Conservation (phyloP, 2,888 invertebrate species). For the Eupithecia dodoneata region DNA sequence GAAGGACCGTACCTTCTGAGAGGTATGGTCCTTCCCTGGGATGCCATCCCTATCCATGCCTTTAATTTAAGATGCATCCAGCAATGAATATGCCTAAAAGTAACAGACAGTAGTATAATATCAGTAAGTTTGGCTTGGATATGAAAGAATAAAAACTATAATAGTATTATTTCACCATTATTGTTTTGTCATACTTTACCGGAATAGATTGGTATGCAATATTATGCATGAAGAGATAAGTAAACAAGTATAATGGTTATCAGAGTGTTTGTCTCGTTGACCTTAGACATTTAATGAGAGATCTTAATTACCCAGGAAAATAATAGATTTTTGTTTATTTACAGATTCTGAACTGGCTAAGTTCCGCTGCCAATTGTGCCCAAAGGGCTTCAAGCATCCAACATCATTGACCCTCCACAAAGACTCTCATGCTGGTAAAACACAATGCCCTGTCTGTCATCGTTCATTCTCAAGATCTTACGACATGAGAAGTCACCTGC, state of each 20-base stretch:
- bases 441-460: constrained; percentile 85
- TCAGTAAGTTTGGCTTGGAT: too few relatives aligned
- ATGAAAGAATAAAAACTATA: background rate
- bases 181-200: background rate
- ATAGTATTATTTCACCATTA: background rate
- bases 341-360: constrained; percentile 83
- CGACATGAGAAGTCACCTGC: constrained; percentile 85
- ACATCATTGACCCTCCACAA: constrained; percentile 86
- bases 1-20: too few relatives aligned
- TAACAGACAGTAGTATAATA: background rate
- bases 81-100: background rate
- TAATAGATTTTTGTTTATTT: constrained; percentile 34
- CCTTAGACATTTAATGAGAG: background rate
- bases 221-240: background rate
- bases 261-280: background rate
- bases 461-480: constrained; percentile 86
- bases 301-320: background rate
- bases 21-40: too few relatives aligned
- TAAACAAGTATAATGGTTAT: background rate
- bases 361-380: constrained; percentile 86
- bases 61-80: background rate
- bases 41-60: background rate
- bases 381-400: constrained; percentile 86
- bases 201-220: background rate
- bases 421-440: constrained; percentile 86